These are phyloP conservation scores for Tetraneura akinire DNA, from an alignment of 1,140 invertebrate species.

Conservation along the genomic window DNA sequence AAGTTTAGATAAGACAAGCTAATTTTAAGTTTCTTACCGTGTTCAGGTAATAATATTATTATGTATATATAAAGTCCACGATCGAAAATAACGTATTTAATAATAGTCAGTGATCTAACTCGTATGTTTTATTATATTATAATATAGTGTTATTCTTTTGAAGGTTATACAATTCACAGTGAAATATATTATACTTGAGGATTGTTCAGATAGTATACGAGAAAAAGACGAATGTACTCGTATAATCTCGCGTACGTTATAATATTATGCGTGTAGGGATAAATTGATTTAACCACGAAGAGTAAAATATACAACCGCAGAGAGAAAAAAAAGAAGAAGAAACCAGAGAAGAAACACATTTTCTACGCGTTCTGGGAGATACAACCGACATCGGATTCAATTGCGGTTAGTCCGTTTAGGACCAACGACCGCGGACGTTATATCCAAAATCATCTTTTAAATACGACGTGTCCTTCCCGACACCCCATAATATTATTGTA, in stretches of 20 bases:
- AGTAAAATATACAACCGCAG: constrained; percentile 24
- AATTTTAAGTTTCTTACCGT: no score
- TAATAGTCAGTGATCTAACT: no score
- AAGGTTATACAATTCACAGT: neutral
- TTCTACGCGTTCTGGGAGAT: neutral
- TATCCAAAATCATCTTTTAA: constrained; percentile 19
- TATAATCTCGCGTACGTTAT: neutral
- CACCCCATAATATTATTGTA: neutral
- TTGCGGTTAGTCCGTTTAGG: constrained; percentile 14
- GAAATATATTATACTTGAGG: neutral
- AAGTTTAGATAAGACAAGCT: no score
- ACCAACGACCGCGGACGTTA: constrained; percentile 28
- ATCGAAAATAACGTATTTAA: no score
- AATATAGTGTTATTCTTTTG: no score
- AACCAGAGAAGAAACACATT: neutral
- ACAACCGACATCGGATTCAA: constrained; percentile 14
- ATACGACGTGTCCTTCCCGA: neutral
- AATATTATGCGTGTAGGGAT: no score
- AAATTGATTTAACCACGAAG: constrained; percentile 23
- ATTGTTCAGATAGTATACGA: constrained; percentile 12
- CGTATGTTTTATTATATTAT: no score
- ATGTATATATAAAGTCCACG: no score
- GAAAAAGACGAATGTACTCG: neutral
- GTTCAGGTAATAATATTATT: no score
- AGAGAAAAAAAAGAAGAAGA: neutral